Conservation (phyloP, 64 coral and sea anemone genomes). For the Pachyseris speciosa region DNA sequence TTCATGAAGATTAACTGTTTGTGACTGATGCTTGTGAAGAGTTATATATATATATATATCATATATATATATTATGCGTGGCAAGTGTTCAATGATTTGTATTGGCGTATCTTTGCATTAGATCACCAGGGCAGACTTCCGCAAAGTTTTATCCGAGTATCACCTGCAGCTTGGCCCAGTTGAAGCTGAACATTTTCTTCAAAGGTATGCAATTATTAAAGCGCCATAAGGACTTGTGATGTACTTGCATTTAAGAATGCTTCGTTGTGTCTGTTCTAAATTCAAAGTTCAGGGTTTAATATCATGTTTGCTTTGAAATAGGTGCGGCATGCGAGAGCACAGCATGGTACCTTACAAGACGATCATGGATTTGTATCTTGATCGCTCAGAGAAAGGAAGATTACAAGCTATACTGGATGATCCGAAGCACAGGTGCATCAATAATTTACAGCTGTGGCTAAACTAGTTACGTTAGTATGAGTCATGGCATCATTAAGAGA, state of each 20-base stretch:
- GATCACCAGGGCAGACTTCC: conserved; percentile 80
- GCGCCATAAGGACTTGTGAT: background rate
- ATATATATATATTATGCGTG: too few species aligned
- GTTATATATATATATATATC: too few species aligned
- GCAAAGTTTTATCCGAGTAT: conserved; percentile 71
- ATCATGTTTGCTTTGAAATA: background rate
- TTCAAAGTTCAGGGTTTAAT: background rate
- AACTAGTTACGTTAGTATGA: too few species aligned
- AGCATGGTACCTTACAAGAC: conserved; percentile 70
- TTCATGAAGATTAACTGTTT: too few species aligned
- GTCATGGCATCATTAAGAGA: too few species aligned
- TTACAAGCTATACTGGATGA: conserved; percentile 74
- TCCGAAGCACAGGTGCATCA: conserved; percentile 75
- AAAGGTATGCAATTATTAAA: conserved; percentile 30
- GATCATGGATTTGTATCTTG: conserved; percentile 68
- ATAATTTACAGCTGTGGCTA: too few species aligned
- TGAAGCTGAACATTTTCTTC: conserved; percentile 80
- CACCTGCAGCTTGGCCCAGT: conserved; percentile 68
- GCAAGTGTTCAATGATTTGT: background rate
- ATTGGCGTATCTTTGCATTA: background rate
- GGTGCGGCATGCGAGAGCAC: conserved; percentile 74
- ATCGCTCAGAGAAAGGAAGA: conserved; percentile 78
- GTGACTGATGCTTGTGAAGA: too few species aligned
- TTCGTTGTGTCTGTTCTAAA: background rate
- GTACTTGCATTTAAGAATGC: background rate